These are phyloP conservation scores for Morelia viridis DNA, from an alignment of 2,797 vertebrate genomes.

Conservation along the genomic window DNA sequence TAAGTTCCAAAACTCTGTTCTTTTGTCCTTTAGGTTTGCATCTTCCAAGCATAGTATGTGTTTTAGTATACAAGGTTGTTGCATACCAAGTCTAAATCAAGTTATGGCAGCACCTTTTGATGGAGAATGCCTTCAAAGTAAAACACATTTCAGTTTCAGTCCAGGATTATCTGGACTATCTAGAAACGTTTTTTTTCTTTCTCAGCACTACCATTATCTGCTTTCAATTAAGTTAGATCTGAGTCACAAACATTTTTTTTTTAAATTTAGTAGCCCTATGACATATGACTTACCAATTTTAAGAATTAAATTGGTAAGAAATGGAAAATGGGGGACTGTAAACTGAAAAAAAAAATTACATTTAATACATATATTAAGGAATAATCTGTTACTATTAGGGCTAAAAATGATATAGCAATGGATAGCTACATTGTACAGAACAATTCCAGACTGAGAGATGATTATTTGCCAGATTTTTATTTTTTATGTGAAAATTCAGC, in stretches of 20 bases:
- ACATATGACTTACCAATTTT: not conserved
- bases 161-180: not conserved
- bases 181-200: not conserved
- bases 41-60: constrained; percentile 16
- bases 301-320: not conserved
- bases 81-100: constrained; percentile 4
- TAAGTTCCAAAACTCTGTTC: constrained; percentile 28
- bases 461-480: constrained; percentile 5
- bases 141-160: constrained; percentile 5
- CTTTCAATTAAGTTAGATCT: not conserved
- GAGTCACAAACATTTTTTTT: not conserved
- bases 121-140: constrained; percentile 16
- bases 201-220: not conserved
- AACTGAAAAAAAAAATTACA: constrained; percentile 5
- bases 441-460: not conserved
- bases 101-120: accelerated
- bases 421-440: not conserved
- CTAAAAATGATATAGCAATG: not conserved
- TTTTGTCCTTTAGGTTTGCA: constrained; percentile 25
- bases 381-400: constrained; percentile 2
- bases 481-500: not conserved
- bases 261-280: not conserved
- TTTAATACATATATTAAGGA: not conserved
- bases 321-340: not conserved
- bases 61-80: not conserved